Conservation (phyloP, 2,797 vertebrate species). For the Intellagama lesueurii region DNA sequence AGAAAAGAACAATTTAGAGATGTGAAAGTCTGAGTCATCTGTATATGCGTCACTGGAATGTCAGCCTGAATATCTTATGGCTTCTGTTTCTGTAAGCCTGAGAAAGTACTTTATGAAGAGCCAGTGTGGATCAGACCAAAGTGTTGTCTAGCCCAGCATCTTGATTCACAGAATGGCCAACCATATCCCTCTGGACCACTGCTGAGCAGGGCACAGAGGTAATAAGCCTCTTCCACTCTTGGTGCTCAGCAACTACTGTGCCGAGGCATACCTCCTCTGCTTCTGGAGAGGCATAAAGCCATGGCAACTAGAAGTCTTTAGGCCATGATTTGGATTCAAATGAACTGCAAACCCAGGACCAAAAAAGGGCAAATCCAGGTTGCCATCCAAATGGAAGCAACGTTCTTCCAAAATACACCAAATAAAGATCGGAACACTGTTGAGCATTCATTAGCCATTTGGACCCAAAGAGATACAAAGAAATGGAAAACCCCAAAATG, state of each 20-base stretch:
- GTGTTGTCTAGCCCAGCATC: not conserved
- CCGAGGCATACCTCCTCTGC: not conserved
- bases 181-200: not conserved
- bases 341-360: too few relatives aligned
- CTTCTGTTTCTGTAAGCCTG: not conserved
- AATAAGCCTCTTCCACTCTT: not conserved
- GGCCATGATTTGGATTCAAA: not conserved
- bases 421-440: too few relatives aligned
- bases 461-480: too few relatives aligned
- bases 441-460: too few relatives aligned
- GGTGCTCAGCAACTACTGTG: too few relatives aligned
- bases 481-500: too few relatives aligned
- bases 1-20: slow-evolving; percentile 19
- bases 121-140: not conserved
- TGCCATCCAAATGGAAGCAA: too few relatives aligned
- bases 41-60: not conserved
- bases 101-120: not conserved
- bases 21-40: slow-evolving; percentile 1
- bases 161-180: not conserved
- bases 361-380: too few relatives aligned
- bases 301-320: not conserved
- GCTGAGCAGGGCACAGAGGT: not conserved
- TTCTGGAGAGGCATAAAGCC: not conserved
- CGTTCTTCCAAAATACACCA: too few relatives aligned
- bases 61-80: not conserved